Evolutionary conservation across 2,888 invertebrate genomes (phyloP).

Genomic region (Candidula unifasciata): DNA sequence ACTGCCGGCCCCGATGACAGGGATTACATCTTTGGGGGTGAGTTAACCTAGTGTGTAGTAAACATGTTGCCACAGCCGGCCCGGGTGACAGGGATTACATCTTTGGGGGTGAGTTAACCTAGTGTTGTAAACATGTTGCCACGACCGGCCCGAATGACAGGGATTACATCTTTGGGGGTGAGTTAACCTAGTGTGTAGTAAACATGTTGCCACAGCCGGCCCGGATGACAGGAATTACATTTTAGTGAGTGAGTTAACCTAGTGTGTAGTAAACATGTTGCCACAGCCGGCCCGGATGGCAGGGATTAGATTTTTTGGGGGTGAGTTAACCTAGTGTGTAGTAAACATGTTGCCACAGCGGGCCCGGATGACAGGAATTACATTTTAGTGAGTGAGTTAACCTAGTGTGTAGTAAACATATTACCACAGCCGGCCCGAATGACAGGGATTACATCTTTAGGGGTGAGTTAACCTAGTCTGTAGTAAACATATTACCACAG

Average conservation of each 20-base stretch:
- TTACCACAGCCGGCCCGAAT: slow-evolving; percentile 21
- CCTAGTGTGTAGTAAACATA: no score
- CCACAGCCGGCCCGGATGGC: slow-evolving; percentile 35
- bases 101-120: slow-evolving; percentile 44
- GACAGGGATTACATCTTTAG: slow-evolving; percentile 43
- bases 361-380: slow-evolving; percentile 42
- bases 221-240: slow-evolving; percentile 41
- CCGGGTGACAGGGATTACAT: slow-evolving; percentile 41
- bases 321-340: no score
- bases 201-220: background rate
- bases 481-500: background rate
- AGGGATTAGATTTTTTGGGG: slow-evolving; percentile 42
- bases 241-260: slow-evolving; percentile 40
- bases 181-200: no score
- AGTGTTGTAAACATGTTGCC: no score
- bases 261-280: no score
- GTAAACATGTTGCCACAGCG: background rate
- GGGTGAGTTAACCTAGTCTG: no score
- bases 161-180: slow-evolving; percentile 43
- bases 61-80: slow-evolving; percentile 7
- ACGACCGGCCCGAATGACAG: slow-evolving; percentile 35
- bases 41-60: background rate
- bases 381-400: slow-evolving; percentile 39
- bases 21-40: slow-evolving; percentile 43
- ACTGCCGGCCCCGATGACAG: slow-evolving; percentile 39